Base-by-base conservation (phyloP, 2,797 vertebrate genomes). In the Glyptemys insculpta region DNA sequence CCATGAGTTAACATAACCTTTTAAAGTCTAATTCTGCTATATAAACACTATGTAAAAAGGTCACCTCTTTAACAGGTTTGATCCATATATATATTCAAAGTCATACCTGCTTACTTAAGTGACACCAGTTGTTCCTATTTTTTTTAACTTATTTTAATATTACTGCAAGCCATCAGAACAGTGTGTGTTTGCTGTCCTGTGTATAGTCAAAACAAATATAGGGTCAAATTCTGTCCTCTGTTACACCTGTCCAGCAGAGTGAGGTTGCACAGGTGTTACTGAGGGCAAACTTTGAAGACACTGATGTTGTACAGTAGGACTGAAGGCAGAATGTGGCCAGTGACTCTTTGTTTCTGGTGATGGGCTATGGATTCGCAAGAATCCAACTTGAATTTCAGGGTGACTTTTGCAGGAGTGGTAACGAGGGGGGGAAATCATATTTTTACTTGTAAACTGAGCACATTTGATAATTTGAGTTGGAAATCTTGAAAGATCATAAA, bases 181-280 rank as follows among this genome's bases (percentile, higher is more conserved):
- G 50, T 53, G 80, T 90, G 81, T 79, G 41, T 53, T 53, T 54
- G 53, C 21, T 54, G 53, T 54, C 7, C 53, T 54, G 56, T 27
- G 25, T 53, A 3, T 76, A 53, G 68, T 81, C 16, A 34, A 74
- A 41, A 15, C 19, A 56, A 90, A 80, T 83, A 12, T 23, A 31
- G 37, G 87, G 53, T 82, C 90, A 83, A 72, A 50, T 92, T 29
- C 52, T 68, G 83, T 84, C 47, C 86, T 80, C 47, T 82, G 50
- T 78, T 57, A 0, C 37, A 34, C 2, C 52, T 86, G 29, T 88
- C 1, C 0, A 87, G 91, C 85, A 57, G 79, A 81, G 53, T 2
- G 92, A 56, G 29, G 27, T 81, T 92, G 68, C 37, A 25, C 37
- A 78, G 10, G 0, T 49, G 84, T 68, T 81, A 5, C 7, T 82